These are phyloP conservation scores for Cyprinella venusta DNA, from an alignment of 2,797 vertebrate species.

Conservation along the genomic window DNA sequence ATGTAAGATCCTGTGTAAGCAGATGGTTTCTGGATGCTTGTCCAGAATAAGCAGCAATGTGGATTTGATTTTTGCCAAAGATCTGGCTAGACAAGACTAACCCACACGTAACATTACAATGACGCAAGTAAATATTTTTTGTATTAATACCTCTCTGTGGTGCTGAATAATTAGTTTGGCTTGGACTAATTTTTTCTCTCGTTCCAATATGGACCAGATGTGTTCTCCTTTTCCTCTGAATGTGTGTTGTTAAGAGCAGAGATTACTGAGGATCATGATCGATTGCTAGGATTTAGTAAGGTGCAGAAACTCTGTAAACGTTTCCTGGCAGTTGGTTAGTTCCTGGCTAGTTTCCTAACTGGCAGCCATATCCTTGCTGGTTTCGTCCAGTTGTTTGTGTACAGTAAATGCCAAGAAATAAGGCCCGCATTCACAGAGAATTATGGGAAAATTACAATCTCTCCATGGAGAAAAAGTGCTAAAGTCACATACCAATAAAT, in stretches of 20 bases:
- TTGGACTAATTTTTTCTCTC: conserved; percentile 44
- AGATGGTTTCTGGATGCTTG: conserved; percentile 6
- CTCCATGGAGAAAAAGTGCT: not conserved
- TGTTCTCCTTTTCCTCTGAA: conserved; percentile 39
- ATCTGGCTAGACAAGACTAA: conserved; percentile 26
- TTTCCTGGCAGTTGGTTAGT: conserved; percentile 49
- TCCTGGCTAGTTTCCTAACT: conserved; percentile 33
- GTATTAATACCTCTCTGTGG: conserved; percentile 38
- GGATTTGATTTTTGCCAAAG: not conserved
- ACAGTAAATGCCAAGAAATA: conserved; percentile 34
- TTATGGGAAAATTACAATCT: conserved; percentile 23
- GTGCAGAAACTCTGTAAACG: conserved; percentile 53
- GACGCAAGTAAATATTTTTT: conserved; percentile 25
- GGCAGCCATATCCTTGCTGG: conserved; percentile 33
- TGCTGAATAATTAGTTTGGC: conserved; percentile 44
- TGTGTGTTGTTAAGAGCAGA: conserved; percentile 41
- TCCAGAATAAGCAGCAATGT: conserved; percentile 3
- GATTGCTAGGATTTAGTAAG: conserved; percentile 47
- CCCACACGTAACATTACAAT: conserved; percentile 22
- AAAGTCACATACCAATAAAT: conserved; percentile 1
- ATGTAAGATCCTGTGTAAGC: not conserved
- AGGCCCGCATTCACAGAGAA: conserved; percentile 23
- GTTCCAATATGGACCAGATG: conserved; percentile 60
- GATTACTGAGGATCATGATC: conserved; percentile 43
- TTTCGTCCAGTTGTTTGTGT: conserved; percentile 34